Evolutionary conservation across 2,888 invertebrate genomes (phyloP), one percentile per base, ranked within the genome.

Genomic region (Polia nebulosa): DNA sequence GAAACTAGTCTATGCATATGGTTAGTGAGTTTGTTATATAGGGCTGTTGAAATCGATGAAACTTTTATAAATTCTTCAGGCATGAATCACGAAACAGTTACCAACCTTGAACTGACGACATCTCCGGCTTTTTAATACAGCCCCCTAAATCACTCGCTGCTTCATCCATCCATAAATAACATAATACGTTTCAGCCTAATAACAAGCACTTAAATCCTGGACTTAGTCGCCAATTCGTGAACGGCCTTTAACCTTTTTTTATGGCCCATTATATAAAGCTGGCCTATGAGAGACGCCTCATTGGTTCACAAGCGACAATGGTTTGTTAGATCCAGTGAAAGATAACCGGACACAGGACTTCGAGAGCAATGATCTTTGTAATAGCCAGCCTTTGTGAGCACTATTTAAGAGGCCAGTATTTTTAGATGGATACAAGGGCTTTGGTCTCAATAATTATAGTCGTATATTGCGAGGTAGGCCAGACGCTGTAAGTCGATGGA

Each of bases 251-350:
- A 72, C 78, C 75, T 74, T 82, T 82, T 80, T 81, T 81, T 81
- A 81, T 80, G 36, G 78, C 17, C 81, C 81, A 81, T 81, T 81
- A 78, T 81, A 77, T 81, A 77, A 82, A 81, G 80, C 81, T 72
- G 34, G 72, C 51, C 77, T 66, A 80, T 75, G 70, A 75, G 60
- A 11, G 61, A 63, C 78, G 80, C 72, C 70, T 80, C 83, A 80
- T 81, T 83, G 81, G 59, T 67, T 55, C 58, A 57, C 45, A 68
- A 77, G 63, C 53, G 27, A 57, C 77, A 55, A 81, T 75, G 68
- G 83, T 69, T 68, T 72, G 78, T 81, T 72, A 72, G 75, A 72
- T 83, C 25, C 36, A 53, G 59, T 71, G 70, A 77, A 65, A 80
- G 83, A 80, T 77, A 80, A 52, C 52, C 32, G 27, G 7, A 29